phyloP scores from a whole-genome alignment of 37 sponge, comb jelly and placozoan genomes.

The Theonella swinhoei region DNA sequence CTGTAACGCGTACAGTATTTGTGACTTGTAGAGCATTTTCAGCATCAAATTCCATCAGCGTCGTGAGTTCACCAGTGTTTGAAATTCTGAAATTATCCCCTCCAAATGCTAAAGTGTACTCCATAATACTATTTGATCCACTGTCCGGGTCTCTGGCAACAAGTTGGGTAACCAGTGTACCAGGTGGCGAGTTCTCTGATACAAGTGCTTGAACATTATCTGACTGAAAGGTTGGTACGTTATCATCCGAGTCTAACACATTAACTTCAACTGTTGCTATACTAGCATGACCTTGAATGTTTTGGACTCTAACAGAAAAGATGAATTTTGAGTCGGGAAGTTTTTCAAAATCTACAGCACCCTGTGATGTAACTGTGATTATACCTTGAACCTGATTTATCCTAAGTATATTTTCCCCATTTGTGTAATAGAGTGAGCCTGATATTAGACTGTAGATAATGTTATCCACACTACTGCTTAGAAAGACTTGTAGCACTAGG shows the following conservation, averaged over 20 bases:
- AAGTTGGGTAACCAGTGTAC: conserved; percentile 29
- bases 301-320: conserved; percentile 33
- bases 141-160: conserved; percentile 50
- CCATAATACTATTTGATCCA: conserved; percentile 39
- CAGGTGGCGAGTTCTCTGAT: conserved; percentile 18
- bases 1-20: background rate
- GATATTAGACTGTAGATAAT: conserved; percentile 17
- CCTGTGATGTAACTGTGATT: background rate
- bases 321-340: conserved; percentile 34
- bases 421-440: conserved; percentile 49
- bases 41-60: conserved; percentile 23
- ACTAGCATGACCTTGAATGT: conserved; percentile 5
- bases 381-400: conserved; percentile 1
- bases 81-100: background rate
- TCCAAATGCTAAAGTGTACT: conserved; percentile 1
- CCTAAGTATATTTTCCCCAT: conserved; percentile 31
- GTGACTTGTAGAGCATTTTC: background rate
- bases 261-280: conserved; percentile 25
- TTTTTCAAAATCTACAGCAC: conserved; percentile 33
- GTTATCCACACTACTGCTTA: background rate
- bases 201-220: background rate
- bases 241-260: conserved; percentile 54
- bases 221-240: conserved; percentile 25
- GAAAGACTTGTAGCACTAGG: conserved; percentile 21
- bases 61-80: conserved; percentile 21